Evolutionary conservation across 2,888 invertebrate genomes (phyloP).

Genomic region (Sinelater perroti): DNA sequence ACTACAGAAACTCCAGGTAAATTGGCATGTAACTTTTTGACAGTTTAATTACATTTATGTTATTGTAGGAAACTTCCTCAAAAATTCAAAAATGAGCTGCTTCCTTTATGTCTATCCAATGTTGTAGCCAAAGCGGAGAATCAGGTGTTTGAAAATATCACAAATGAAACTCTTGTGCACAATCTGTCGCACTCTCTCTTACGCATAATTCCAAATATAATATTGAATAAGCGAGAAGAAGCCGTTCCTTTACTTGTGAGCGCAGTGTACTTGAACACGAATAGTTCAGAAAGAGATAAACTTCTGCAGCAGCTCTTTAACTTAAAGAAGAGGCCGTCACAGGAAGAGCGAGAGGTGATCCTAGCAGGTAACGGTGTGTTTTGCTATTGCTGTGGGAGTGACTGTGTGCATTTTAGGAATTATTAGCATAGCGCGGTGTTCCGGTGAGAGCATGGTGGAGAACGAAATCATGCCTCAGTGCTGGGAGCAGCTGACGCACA

Average conservation of each 20-base stretch:
- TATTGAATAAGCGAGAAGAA: constrained; percentile 74
- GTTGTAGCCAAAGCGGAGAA: constrained; percentile 56
- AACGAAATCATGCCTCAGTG: constrained; percentile 75
- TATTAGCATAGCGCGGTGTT: constrained; percentile 60
- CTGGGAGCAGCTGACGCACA: constrained; percentile 77
- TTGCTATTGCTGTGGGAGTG: not conserved
- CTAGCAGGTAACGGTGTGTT: constrained; percentile 60
- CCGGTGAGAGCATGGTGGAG: constrained; percentile 65
- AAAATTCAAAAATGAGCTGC: constrained; percentile 65
- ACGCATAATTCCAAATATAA: constrained; percentile 73
- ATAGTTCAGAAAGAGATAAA: constrained; percentile 67
- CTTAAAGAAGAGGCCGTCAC: constrained; percentile 74
- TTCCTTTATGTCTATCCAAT: constrained; percentile 62
- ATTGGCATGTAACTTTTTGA: not conserved
- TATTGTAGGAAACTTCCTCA: constrained; percentile 62
- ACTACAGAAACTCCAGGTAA: constrained; percentile 19
- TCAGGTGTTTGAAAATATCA: constrained; percentile 56
- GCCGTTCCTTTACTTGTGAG: constrained; percentile 71
- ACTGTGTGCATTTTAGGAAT: constrained; percentile 56
- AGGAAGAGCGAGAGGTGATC: constrained; percentile 69
- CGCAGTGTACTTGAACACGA: constrained; percentile 68
- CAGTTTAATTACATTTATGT: too few species aligned
- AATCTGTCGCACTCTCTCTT: constrained; percentile 67
- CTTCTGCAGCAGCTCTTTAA: constrained; percentile 74
- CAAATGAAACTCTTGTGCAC: constrained; percentile 60